phyloP scores from a whole-genome alignment of 2,888 invertebrate genomes.

The Eilema griseolum region DNA sequence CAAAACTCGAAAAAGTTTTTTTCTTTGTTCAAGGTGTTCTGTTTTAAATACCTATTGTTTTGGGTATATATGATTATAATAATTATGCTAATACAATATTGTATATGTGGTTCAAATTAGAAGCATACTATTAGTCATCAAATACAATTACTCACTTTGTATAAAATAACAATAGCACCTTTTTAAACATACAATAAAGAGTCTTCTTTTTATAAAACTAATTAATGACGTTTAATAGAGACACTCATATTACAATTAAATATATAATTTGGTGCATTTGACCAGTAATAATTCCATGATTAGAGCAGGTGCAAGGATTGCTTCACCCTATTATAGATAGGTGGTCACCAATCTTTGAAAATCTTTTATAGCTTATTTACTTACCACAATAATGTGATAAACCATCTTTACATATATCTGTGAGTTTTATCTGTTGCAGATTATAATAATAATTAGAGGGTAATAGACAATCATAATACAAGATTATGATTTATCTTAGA shows the following conservation, averaged over 20 bases:
- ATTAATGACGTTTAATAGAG: neutral
- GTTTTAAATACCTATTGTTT: constrained; percentile 19
- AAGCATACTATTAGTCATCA: neutral
- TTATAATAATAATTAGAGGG: neutral
- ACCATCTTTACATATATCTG: neutral
- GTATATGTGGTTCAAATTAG: neutral
- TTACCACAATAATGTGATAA: neutral
- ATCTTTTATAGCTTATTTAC: neutral
- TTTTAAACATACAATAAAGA: neutral
- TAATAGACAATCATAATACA: neutral
- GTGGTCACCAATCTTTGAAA: no score
- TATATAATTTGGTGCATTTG: neutral
- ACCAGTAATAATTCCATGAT: neutral
- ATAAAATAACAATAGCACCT: neutral
- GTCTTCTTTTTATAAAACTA: neutral
- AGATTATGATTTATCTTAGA: neutral
- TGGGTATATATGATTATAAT: neutral
- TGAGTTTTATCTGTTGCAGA: neutral
- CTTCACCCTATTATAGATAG: no score
- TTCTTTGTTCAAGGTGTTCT: constrained; percentile 46
- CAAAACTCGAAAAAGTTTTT: constrained; percentile 29
- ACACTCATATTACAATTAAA: neutral
- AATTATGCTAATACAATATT: neutral
- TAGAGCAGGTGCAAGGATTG: neutral
- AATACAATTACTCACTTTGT: neutral